phyloP scores from a whole-genome alignment of 2,888 invertebrate genomes.

The Gastracanthus pulcherrimus region DNA sequence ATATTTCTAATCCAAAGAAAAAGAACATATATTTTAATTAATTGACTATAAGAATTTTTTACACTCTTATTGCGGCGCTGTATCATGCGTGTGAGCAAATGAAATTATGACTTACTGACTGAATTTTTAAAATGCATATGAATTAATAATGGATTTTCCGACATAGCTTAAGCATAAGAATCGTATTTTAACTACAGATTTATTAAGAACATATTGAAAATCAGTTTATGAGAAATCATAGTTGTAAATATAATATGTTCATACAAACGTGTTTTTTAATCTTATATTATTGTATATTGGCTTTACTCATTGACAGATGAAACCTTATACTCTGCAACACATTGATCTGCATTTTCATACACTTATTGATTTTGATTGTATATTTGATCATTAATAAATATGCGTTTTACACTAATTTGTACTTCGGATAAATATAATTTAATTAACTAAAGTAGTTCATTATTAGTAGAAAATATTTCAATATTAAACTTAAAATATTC shows the following conservation, averaged over 20 bases:
- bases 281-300: conserved; percentile 14
- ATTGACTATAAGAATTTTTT: conserved; percentile 54
- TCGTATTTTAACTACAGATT: conserved; percentile 38
- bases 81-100: conserved; percentile 37
- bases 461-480: conserved; percentile 1
- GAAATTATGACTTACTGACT: conserved; percentile 51
- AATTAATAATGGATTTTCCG: conserved; percentile 34
- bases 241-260: conserved; percentile 40
- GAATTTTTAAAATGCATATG: conserved; percentile 45
- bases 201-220: conserved; percentile 8
- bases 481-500: conserved; percentile 3
- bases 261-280: conserved; percentile 25
- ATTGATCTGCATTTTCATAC: conserved; percentile 31
- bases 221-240: conserved; percentile 19
- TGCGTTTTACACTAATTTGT: neutral
- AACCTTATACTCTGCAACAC: conserved; percentile 13
- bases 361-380: conserved; percentile 7
- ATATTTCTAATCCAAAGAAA: conserved; percentile 59
- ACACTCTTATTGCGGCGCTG: conserved; percentile 37
- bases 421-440: conserved; percentile 27
- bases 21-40: conserved; percentile 56
- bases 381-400: conserved; percentile 28
- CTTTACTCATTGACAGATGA: conserved; percentile 18
- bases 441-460: conserved; percentile 27
- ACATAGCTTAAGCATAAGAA: conserved; percentile 41